Percentiles rank a stretch among this genome's conserved stretches.
These are phyloP conservation scores for Sinocyclocheilus anshuiensis DNA, from an alignment of 2,113 vertebrate species.

Conservation along the genomic window DNA sequence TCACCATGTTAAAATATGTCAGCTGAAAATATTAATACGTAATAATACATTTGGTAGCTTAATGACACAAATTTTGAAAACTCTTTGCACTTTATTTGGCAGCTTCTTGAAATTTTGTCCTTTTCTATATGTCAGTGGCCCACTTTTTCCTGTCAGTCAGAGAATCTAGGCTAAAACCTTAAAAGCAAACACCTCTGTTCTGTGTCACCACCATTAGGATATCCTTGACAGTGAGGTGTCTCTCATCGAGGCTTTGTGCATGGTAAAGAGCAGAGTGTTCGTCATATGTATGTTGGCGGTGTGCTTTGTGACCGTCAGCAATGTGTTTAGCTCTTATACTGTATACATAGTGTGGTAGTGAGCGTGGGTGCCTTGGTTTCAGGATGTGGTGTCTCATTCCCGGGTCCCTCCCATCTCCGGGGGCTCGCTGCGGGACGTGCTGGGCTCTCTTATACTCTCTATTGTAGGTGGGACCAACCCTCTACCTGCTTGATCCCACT, in stretches of 20 bases:
- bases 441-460: conserved; percentile 77
- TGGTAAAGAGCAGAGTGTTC: conserved; percentile 64
- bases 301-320: conserved; percentile 43
- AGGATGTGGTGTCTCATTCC: conserved; percentile 67
- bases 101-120: background rate
- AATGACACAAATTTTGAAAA: background rate
- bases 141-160: conserved; percentile 8
- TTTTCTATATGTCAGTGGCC: background rate
- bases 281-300: conserved; percentile 27
- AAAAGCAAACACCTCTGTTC: conserved; percentile 53
- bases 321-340: conserved; percentile 40
- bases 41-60: background rate
- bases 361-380: conserved; percentile 74
- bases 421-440: conserved; percentile 74
- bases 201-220: conserved; percentile 63
- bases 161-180: background rate
- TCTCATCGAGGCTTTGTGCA: conserved; percentile 66
- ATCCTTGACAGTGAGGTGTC: conserved; percentile 67
- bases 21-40: background rate
- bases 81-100: background rate
- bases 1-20: background rate
- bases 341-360: conserved; percentile 54
- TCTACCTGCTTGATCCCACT: conserved; percentile 54
- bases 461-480: conserved; percentile 77
- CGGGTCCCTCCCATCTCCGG: conserved; percentile 72